Base-by-base conservation (phyloP, 2,113 vertebrate species). In the Mesembrinibis cayennensis region DNA sequence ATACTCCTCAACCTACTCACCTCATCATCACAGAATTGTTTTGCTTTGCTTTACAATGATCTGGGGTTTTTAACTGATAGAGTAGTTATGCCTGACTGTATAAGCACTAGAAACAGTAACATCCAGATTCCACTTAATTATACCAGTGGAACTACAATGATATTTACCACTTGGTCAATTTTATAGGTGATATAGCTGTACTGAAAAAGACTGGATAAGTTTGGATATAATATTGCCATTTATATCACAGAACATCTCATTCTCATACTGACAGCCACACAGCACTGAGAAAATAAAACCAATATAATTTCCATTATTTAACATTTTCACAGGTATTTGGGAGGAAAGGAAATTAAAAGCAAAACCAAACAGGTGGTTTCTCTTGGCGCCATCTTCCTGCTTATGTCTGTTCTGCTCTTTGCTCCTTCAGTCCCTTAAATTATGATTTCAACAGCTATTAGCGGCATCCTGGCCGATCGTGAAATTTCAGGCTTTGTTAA, bases 401-500 rank as follows among this genome's bases (percentile, higher is more conserved):
- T 85, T 61, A 32, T 63, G 13, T 82, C 67, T 82, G 23, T 93
- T 89, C 72, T 86, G 34, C 81, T 95, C 83, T 88, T 93, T 90
- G 93, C 55, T 89, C 82, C 73, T 81, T 97, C 56, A 61, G 30
- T 94, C 40, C 47, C 45, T 90, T 74, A 77, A 85, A 77, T 58
- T 72, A 69, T 13, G 3, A 80, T 93, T 95, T 90, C 55, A 76
- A 44, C 44, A 79, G 19, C 69, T 76, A 21, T 82, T 72, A 87
- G 36, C 58, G 49, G 34, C 52, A 52, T 85, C 40, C 30, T 94
- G 69, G 44, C 62, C 44, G 69, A 89, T 73, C 49, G 30, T 53
- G 65, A 92, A 78, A 93, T 88, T 78, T 94, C 50, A 74, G 63
- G 42, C 16, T 85, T 93, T 65, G 27, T 90, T 77, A 71, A 93